A percentile compares a stretch with the other conserved stretches of the same genome.
Evolutionary conservation across 1,140 invertebrate genomes (phyloP).

Genomic region (Scaptomyza montana): DNA sequence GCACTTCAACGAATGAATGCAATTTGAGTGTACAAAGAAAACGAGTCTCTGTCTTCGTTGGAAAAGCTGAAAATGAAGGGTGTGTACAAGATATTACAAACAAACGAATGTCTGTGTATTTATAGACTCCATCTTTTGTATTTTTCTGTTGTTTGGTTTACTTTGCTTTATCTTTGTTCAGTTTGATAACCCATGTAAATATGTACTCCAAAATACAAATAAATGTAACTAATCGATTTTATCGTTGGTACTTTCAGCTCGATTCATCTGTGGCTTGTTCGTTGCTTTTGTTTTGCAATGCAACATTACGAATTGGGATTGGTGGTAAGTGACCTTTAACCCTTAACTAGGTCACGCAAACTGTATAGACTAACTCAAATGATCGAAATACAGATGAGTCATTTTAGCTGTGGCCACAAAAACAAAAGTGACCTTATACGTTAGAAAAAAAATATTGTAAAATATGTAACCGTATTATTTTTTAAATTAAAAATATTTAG

Average conservation of each 20-base stretch:
- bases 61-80: constrained; percentile 52
- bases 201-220: constrained; percentile 9
- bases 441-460: no score
- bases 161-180: constrained; percentile 26
- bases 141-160: constrained; percentile 38
- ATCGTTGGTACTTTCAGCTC: constrained; percentile 23
- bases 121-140: constrained; percentile 36
- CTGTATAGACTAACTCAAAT: constrained; percentile 1
- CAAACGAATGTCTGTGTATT: constrained; percentile 23
- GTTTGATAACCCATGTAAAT: constrained; percentile 18
- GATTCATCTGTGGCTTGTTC: background rate
- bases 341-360: constrained; percentile 31
- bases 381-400: background rate
- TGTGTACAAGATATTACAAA: constrained; percentile 50
- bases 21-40: constrained; percentile 72
- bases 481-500: no score
- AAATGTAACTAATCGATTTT: constrained; percentile 27
- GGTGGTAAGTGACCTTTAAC: constrained; percentile 46
- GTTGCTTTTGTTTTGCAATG: constrained; percentile 1
- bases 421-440: no score
- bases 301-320: constrained; percentile 8
- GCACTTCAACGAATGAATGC: constrained; percentile 47
- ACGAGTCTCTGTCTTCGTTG: constrained; percentile 73
- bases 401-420: no score
- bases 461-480: no score